Conservation (phyloP, 2,113 vertebrate species). For the Gymnorhina tibicen region DNA sequence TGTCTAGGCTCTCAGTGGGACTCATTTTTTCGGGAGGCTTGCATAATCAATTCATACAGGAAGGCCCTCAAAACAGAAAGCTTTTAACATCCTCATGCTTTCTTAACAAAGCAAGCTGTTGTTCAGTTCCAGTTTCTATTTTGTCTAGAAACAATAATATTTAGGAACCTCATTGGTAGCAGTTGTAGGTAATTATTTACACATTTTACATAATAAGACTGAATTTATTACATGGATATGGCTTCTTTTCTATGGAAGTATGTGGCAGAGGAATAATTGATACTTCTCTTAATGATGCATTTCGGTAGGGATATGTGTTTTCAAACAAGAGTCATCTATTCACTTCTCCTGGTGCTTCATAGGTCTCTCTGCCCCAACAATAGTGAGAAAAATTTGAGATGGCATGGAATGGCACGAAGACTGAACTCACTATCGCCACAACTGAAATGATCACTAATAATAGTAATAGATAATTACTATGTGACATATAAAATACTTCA, state of each 20-base stretch:
- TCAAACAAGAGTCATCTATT: background rate
- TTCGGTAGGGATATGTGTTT: background rate
- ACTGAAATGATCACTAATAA: background rate
- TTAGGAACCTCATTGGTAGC: background rate
- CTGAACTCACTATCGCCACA: background rate
- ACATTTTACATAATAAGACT: background rate
- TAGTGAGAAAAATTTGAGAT: background rate
- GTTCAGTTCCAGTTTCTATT: background rate
- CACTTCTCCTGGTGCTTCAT: background rate
- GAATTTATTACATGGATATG: background rate
- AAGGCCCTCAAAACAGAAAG: background rate
- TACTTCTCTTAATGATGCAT: background rate
- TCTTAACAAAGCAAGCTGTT: background rate
- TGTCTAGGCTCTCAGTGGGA: background rate
- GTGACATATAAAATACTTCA: background rate
- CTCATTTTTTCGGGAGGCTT: background rate
- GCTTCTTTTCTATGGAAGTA: background rate
- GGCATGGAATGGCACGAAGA: background rate
- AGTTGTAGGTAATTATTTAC: background rate
- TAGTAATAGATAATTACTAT: background rate
- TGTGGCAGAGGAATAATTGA: background rate
- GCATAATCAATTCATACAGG: fast-evolving
- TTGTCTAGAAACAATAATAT: background rate
- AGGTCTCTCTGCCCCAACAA: background rate
- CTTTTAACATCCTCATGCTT: background rate